Percentiles rank a stretch among this genome's conserved stretches.
Evolutionary conservation across 2,888 invertebrate species (phyloP).

Genomic region (Deilephila porcellus): DNA sequence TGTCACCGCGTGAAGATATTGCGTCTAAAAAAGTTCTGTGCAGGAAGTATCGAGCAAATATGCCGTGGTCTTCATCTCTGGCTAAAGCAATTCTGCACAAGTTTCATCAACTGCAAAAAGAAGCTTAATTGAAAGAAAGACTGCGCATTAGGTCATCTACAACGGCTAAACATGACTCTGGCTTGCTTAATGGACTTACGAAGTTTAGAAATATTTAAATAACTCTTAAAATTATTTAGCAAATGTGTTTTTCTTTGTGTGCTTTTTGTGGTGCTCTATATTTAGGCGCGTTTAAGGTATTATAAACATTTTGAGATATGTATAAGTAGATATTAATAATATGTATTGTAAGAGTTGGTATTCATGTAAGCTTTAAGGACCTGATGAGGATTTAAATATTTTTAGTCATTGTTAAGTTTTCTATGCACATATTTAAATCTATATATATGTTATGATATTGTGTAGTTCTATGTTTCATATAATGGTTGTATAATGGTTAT

Average conservation of each 20-base stretch:
- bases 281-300: neutral
- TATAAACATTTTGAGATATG: neutral
- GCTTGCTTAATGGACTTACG: neutral
- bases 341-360: neutral
- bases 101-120: constrained; percentile 60
- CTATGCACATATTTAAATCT: neutral
- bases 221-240: neutral
- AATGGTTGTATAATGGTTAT: neutral
- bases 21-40: constrained; percentile 37
- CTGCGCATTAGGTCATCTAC: too few relatives aligned
- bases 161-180: too few relatives aligned
- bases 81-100: constrained; percentile 67
- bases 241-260: neutral
- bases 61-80: neutral
- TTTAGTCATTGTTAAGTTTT: neutral
- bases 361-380: constrained; percentile 13
- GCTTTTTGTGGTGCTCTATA: neutral
- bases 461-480: neutral
- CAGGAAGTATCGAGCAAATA: neutral
- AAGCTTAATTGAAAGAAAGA: neutral
- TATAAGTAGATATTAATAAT: neutral
- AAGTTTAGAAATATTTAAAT: neutral
- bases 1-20: constrained; percentile 49
- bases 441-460: neutral
- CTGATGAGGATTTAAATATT: neutral